These are phyloP conservation scores for Gallinago jamesoni DNA, from an alignment of 2,113 vertebrate genomes.

Conservation along the genomic window DNA sequence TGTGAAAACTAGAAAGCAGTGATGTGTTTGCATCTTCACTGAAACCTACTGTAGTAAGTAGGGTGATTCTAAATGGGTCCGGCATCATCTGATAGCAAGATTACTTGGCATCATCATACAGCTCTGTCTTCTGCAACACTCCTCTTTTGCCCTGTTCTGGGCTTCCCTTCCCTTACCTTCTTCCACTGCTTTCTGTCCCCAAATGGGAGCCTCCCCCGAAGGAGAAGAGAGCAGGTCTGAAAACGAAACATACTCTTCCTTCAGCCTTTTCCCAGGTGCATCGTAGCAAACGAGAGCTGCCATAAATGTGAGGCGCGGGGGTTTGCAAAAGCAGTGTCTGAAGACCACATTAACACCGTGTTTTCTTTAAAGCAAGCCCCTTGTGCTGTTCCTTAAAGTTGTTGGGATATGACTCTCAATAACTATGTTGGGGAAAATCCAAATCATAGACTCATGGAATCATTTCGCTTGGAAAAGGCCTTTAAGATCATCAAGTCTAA, in stretches of 20 bases:
- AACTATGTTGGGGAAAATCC: not conserved
- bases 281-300: not conserved
- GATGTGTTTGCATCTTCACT: not conserved
- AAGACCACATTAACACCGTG: not conserved
- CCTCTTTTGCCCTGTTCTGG: not conserved
- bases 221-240: not conserved
- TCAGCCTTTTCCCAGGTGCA: not conserved
- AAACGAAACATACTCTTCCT: not conserved
- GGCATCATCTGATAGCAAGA: not conserved
- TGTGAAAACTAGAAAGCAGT: not conserved
- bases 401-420: not conserved
- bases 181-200: not conserved
- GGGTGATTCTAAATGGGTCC: not conserved
- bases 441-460: not conserved
- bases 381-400: not conserved
- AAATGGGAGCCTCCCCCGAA: not conserved
- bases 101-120: not conserved
- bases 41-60: not conserved
- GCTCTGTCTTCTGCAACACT: not conserved
- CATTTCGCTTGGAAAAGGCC: not conserved
- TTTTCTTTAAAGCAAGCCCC: not conserved
- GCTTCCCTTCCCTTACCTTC: not conserved
- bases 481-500: not conserved
- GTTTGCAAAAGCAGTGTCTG: not conserved
- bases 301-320: not conserved